Evolutionary conservation across 2,888 invertebrate genomes (phyloP).

Genomic region (Stenolophus ochropezus): DNA sequence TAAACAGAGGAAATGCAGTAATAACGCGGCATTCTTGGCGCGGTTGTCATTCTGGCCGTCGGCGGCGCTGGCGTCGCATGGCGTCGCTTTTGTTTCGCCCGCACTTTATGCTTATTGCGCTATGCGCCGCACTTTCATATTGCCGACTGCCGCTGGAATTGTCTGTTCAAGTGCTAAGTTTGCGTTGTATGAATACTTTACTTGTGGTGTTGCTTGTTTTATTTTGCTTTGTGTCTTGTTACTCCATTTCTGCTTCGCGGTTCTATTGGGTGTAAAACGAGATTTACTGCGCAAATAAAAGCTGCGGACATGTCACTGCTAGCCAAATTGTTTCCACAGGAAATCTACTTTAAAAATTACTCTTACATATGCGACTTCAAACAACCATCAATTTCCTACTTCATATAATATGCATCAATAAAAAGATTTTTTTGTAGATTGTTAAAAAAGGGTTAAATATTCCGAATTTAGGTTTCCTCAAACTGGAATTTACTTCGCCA

Average conservation of each 20-base stretch:
- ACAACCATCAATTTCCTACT: too few species aligned
- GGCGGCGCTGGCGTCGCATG: neutral
- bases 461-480: too few species aligned
- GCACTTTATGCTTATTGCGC: slow-evolving; percentile 60
- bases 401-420: too few species aligned
- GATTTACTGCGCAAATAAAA: slow-evolving; percentile 46
- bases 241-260: slow-evolving; percentile 27
- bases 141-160: slow-evolving; percentile 52
- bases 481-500: too few species aligned
- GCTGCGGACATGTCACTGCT: neutral
- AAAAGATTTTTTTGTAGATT: too few species aligned
- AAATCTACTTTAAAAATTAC: neutral
- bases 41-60: slow-evolving; percentile 46
- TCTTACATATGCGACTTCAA: neutral
- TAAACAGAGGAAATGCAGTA: slow-evolving; percentile 59
- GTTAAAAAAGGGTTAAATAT: too few species aligned
- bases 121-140: slow-evolving; percentile 45
- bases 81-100: slow-evolving; percentile 59
- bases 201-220: slow-evolving; percentile 40
- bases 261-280: slow-evolving; percentile 44
- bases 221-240: slow-evolving; percentile 51
- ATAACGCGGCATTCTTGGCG: slow-evolving; percentile 58
- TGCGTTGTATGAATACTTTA: slow-evolving; percentile 60
- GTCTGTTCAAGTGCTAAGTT: slow-evolving; percentile 60
- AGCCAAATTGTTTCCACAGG: slow-evolving; percentile 5